These are phyloP conservation scores for Drosophila lacicola DNA, from an alignment of 2,888 invertebrate genomes.

Conservation along the genomic window DNA sequence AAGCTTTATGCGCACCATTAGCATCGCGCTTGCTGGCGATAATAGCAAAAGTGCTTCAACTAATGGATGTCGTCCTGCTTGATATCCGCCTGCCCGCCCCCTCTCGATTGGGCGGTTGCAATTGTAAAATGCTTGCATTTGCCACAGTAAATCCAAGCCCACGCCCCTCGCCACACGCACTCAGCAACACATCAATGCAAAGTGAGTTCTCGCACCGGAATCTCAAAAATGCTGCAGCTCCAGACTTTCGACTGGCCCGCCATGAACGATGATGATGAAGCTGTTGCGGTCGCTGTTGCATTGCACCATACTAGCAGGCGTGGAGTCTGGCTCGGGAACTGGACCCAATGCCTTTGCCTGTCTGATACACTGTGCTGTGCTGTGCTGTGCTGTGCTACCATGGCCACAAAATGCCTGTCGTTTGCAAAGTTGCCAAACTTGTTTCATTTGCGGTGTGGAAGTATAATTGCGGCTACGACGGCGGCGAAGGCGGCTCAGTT, in stretches of 20 bases:
- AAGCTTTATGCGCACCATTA: conserved; percentile 75
- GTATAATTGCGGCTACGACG: conserved; percentile 73
- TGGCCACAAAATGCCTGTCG: conserved; percentile 75
- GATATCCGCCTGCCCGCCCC: background rate
- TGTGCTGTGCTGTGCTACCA: conserved; percentile 36
- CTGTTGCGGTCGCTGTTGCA: conserved; percentile 67
- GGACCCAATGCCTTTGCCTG: conserved; percentile 18
- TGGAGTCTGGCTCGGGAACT: conserved; percentile 17
- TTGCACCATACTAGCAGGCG: conserved; percentile 31
- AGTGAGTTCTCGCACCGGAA: conserved; percentile 68
- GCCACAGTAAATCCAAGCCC: conserved; percentile 13
- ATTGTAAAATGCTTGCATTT: conserved; percentile 64
- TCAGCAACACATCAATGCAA: conserved; percentile 53
- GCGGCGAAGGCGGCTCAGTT: conserved; percentile 36
- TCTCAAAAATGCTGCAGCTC: conserved; percentile 74
- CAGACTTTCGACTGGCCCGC: conserved; percentile 49
- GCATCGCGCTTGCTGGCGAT: conserved; percentile 72
- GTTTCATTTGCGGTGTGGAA: conserved; percentile 79
- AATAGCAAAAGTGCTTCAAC: conserved; percentile 73
- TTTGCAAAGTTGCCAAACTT: conserved; percentile 78
- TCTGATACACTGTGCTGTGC: conserved; percentile 16
- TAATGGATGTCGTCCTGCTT: conserved; percentile 63
- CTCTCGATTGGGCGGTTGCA: conserved; percentile 34
- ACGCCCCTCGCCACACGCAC: conserved; percentile 15
- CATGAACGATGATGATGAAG: conserved; percentile 65